Base-by-base conservation (phyloP, 2,888 invertebrate genomes). In the Abrostola triplasia region DNA sequence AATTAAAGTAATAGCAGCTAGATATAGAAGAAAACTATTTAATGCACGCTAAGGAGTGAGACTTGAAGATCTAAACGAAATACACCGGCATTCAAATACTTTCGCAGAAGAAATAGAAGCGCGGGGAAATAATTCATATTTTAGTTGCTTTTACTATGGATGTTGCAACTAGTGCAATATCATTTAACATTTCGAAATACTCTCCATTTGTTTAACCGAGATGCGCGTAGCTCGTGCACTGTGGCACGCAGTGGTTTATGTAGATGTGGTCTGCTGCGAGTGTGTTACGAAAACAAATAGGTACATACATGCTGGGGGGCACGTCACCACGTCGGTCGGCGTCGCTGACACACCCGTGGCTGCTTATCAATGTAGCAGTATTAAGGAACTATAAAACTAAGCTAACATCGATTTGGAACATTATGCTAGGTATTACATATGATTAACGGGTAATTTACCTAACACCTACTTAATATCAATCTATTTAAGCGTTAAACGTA, bases 281-380 rank as follows among this genome's bases (percentile, higher is more conserved):
- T 82, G 78, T 65, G 76, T 77, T 64, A 66, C 65, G 64, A 48
- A 54, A 59, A 54, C 44, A 72, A 36, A 50, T 59, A 62, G 47
- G 53, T 55, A 73, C 63, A 58, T 63, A 73, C 83, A 74, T 82
- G 84, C 52, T 70, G 59, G 81, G 83, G 72, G 86, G 86, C 86
- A 83, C 86, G 86, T 83, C 86, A 75, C 55, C 69, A 65, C 80
- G 79, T 78, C 13, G 44, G 44, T 11, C 11, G 64, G 58, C 60
- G 73, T 58, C 80, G 79, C 59, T 63, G 80, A 80, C 82, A 83
- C 84, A 80, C 79, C 77, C 74, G 73, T 77, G 53, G 50, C 35
- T 36, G 47, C 53, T 40, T 5, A 50, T 11, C 4, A 47, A 42
- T 11, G 24, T 13, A 24, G 1, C 10, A 24, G 35, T 35, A 63